Conservation (phyloP, 2,113 vertebrate genomes). For the Bambusicola thoracicus region DNA sequence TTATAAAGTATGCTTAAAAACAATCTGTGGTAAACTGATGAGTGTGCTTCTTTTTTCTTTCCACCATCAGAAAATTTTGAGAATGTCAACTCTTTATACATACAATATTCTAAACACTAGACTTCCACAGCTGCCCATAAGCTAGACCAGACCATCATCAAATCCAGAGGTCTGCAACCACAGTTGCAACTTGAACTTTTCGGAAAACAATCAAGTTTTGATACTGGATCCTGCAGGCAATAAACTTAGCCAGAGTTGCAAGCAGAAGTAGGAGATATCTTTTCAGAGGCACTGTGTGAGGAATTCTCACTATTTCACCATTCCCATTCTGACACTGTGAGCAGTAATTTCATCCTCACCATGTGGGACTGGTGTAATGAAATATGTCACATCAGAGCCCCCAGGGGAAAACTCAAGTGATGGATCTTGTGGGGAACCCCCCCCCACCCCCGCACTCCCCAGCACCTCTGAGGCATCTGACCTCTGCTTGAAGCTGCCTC, state of each 20-base stretch:
- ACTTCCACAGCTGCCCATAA: neutral
- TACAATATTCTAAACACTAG: neutral
- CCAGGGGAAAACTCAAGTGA: neutral
- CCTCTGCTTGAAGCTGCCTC: neutral
- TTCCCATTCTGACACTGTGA: neutral
- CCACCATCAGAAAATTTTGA: neutral
- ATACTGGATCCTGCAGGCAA: neutral
- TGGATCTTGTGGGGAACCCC: neutral
- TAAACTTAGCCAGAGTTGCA: neutral
- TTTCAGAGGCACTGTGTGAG: neutral
- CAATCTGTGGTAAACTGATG: neutral
- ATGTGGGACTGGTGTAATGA: neutral
- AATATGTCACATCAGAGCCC: neutral
- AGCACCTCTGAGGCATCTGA: neutral
- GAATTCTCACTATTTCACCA: neutral
- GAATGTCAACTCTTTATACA: neutral
- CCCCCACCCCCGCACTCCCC: too few relatives aligned
- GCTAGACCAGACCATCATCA: neutral
- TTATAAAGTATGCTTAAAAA: neutral
- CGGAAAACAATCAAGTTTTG: neutral
- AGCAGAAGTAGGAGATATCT: neutral
- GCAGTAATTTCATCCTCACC: neutral
- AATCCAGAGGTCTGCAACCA: neutral
- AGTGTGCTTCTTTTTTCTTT: neutral
- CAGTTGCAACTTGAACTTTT: neutral